Percentiles rank a stretch among this genome's conserved stretches.
Conservation (phyloP, 2,113 vertebrate genomes). For the Trematomus loennbergii region DNA sequence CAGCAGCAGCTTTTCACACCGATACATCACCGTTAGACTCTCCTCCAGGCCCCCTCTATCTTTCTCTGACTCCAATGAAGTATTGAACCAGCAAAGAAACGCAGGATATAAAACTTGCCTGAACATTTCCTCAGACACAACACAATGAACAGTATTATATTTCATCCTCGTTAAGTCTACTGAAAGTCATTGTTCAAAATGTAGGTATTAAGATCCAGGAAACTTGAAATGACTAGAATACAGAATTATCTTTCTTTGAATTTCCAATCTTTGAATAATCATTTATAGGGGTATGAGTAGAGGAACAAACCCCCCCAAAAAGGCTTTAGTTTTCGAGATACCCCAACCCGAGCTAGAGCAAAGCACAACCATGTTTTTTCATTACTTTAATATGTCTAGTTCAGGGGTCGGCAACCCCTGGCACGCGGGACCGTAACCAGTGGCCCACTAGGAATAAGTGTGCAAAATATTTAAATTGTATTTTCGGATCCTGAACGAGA, state of each 20-base stretch:
- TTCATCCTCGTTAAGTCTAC: background rate
- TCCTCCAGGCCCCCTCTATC: slow-evolving; percentile 15
- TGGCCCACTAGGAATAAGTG: no score
- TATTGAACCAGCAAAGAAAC: slow-evolving; percentile 35
- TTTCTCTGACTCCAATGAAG: slow-evolving; percentile 17
- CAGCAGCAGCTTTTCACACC: slow-evolving; percentile 39
- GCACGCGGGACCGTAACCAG: no score
- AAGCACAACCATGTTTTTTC: no score
- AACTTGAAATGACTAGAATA: slow-evolving; percentile 5
- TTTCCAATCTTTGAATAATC: no score
- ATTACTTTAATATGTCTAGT: no score
- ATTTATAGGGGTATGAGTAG: no score
- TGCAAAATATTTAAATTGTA: no score
- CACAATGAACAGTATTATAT: slow-evolving; percentile 7
- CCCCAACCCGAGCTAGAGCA: no score
- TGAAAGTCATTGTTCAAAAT: slow-evolving; percentile 8
- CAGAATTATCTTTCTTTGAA: background rate
- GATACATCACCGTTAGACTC: slow-evolving; percentile 33
- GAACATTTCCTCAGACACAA: slow-evolving; percentile 23
- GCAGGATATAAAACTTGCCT: slow-evolving; percentile 12
- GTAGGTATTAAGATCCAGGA: background rate
- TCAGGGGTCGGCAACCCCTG: no score
- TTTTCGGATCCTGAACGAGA: no score
- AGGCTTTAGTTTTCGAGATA: no score
- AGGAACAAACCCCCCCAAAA: no score